phyloP scores from a whole-genome alignment of 2,113 vertebrate genomes.

The Leuciscus idus region DNA sequence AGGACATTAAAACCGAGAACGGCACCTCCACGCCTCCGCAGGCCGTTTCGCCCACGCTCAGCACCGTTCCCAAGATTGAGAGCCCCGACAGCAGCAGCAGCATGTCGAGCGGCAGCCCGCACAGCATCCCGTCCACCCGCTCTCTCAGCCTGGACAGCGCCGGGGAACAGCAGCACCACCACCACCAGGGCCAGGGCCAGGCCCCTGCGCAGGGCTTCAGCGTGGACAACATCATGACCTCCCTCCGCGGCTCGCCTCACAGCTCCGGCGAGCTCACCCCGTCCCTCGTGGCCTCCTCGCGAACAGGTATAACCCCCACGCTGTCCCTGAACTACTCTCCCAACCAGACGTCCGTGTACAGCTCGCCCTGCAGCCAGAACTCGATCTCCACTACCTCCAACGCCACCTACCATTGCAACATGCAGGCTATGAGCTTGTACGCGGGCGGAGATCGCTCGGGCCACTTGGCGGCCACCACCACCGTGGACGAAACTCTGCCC shows the following conservation, averaged over 20 bases:
- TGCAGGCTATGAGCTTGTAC: slow-evolving; percentile 96
- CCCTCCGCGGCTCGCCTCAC: slow-evolving; percentile 89
- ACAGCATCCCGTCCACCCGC: slow-evolving; percentile 81
- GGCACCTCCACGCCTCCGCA: slow-evolving; percentile 87
- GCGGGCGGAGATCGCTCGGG: slow-evolving; percentile 82
- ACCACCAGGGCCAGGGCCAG: slow-evolving; percentile 75
- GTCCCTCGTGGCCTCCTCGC: slow-evolving; percentile 75
- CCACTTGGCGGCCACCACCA: slow-evolving; percentile 77
- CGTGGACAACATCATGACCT: slow-evolving; percentile 96
- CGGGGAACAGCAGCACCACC: slow-evolving; percentile 76
- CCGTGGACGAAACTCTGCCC: slow-evolving; percentile 87
- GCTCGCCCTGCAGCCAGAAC: slow-evolving; percentile 86
- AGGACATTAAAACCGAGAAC: slow-evolving; percentile 97
- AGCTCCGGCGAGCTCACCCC: slow-evolving; percentile 80
- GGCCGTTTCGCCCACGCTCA: slow-evolving; percentile 83
- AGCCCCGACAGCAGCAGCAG: slow-evolving; percentile 91
- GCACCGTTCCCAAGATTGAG: slow-evolving; percentile 89
- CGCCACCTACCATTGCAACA: slow-evolving; percentile 92
- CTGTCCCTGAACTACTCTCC: slow-evolving; percentile 88
- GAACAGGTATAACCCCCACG: slow-evolving; percentile 85
- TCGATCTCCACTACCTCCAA: slow-evolving; percentile 81
- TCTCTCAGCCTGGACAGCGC: slow-evolving; percentile 84
- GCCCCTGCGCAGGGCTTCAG: slow-evolving; percentile 85
- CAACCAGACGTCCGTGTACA: slow-evolving; percentile 85
- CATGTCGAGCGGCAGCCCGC: slow-evolving; percentile 87